These are phyloP conservation scores for Etheostoma spectabile DNA, from an alignment of 2,113 vertebrate genomes.

Conservation along the genomic window DNA sequence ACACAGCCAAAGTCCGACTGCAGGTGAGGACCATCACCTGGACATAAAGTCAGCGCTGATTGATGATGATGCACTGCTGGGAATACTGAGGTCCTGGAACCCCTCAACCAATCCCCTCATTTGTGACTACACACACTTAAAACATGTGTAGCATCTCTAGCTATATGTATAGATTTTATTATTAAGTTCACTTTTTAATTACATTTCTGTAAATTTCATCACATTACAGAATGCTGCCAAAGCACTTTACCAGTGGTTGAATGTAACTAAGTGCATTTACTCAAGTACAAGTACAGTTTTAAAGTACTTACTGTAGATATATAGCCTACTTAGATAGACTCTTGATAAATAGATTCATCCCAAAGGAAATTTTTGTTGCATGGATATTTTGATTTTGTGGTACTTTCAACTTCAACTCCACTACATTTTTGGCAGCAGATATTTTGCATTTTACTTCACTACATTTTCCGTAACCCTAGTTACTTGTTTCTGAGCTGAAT, in stretches of 20 bases:
- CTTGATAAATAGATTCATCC: no score
- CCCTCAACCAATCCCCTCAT: not conserved
- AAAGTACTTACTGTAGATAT: no score
- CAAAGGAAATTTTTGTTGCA: not conserved
- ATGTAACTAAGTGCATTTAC: not conserved
- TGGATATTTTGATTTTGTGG: not conserved
- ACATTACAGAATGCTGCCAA: not conserved
- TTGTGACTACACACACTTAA: not conserved
- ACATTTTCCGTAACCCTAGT: not conserved
- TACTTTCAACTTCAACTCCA: not conserved
- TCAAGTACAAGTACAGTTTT: not conserved
- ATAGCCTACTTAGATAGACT: no score
- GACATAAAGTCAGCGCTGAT: not conserved
- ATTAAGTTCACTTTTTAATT: not conserved
- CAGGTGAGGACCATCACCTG: constrained; percentile 80
- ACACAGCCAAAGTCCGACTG: constrained; percentile 90
- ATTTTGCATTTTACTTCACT: no score
- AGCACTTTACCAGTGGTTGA: not conserved
- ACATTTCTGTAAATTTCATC: not conserved
- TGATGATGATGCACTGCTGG: constrained; percentile 58
- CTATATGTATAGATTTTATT: not conserved
- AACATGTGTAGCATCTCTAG: no score
- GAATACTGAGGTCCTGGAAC: not conserved
- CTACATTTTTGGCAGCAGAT: not conserved
- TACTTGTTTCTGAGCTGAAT: not conserved